phyloP scores from a whole-genome alignment of 2,888 invertebrate species.

The Dasypogon diadema region DNA sequence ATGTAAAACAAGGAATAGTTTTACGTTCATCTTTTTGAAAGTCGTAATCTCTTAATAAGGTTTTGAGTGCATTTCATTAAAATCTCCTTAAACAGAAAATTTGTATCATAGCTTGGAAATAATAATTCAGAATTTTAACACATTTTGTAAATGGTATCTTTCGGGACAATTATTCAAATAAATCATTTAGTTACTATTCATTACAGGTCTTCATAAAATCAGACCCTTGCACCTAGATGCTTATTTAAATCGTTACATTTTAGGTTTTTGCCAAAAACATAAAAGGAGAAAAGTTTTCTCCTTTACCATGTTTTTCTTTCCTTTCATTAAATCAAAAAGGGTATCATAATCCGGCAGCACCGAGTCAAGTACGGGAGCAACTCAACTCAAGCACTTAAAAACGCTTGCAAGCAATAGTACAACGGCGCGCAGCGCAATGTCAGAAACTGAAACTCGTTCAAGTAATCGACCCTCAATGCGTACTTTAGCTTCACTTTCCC shows the following conservation, averaged over 20 bases:
- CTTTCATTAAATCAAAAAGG: constrained; percentile 36
- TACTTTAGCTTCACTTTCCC: constrained; percentile 56
- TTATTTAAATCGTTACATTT: background rate
- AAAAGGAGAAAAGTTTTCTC: background rate
- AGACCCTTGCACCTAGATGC: background rate
- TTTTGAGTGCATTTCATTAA: no score
- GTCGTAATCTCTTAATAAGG: no score
- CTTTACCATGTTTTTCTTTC: constrained; percentile 6
- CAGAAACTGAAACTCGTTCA: constrained; percentile 53
- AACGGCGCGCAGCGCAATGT: constrained; percentile 47
- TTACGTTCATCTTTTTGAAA: no score
- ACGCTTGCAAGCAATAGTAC: constrained; percentile 52
- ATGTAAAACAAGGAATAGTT: no score
- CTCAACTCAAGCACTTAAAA: constrained; percentile 53
- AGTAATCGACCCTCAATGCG: constrained; percentile 56
- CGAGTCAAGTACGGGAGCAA: constrained; percentile 51
- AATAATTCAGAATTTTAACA: no score
- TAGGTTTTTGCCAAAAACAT: background rate
- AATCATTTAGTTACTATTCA: no score
- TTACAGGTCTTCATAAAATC: no score
- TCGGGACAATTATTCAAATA: no score
- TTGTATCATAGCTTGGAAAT: no score
- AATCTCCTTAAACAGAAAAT: background rate
- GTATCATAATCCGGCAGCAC: constrained; percentile 46
- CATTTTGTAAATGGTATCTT: no score